phyloP scores from a whole-genome alignment of 2,113 vertebrate species.

The Uropsilus gracilis region DNA sequence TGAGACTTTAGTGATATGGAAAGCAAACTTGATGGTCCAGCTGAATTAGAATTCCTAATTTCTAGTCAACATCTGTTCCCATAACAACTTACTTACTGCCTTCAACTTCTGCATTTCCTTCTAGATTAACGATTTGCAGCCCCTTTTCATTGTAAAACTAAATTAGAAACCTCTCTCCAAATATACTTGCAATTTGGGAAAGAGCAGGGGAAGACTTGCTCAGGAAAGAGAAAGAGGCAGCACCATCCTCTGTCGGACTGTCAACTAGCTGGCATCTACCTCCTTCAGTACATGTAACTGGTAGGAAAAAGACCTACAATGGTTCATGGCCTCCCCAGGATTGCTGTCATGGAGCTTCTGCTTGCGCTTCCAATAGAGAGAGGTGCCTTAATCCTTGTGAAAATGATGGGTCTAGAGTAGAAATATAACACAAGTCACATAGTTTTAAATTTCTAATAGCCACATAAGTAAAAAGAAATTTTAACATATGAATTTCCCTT shows the following conservation, averaged over 20 bases:
- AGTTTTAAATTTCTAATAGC: slow-evolving; percentile 34
- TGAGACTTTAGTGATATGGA: neutral
- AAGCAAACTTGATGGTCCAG: slow-evolving; percentile 16
- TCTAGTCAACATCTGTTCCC: neutral
- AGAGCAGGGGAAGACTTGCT: neutral
- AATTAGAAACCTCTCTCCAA: slow-evolving; percentile 37
- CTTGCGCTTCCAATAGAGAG: neutral
- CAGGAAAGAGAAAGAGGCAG: slow-evolving; percentile 25
- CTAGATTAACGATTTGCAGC: slow-evolving; percentile 17
- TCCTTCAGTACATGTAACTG: neutral
- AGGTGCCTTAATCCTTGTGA: neutral
- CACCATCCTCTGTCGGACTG: neutral
- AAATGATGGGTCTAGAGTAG: neutral
- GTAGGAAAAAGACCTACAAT: neutral
- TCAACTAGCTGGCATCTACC: neutral
- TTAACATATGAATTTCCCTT: neutral
- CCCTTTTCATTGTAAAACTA: slow-evolving; percentile 46
- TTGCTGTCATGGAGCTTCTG: neutral
- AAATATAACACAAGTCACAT: slow-evolving; percentile 29
- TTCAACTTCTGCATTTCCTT: slow-evolving; percentile 53
- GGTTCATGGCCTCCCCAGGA: neutral
- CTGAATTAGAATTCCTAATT: slow-evolving; percentile 55
- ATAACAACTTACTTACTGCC: slow-evolving; percentile 6
- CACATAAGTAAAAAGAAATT: slow-evolving; percentile 35
- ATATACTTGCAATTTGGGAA: slow-evolving; percentile 32